Base-by-base conservation (phyloP, 1,140 invertebrate species). In the Oryzaephilus surinamensis region DNA sequence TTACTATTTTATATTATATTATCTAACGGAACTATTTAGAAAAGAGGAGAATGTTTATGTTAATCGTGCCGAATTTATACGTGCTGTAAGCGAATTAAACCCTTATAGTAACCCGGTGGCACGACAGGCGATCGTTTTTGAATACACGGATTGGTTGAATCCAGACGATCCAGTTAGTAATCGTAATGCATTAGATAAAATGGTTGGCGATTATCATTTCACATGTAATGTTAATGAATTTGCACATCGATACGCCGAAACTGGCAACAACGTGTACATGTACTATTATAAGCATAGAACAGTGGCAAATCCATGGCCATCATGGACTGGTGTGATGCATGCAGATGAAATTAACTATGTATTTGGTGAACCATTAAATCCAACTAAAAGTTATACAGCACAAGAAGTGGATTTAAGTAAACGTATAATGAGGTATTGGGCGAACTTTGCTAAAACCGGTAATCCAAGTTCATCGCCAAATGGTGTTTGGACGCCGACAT, bases 141-240 rank as follows among this genome's bases (percentile, higher is more conserved):
- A 93, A 57, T 96, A 96, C 64, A 92, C 89, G 0, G 78, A 94
- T 64, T 95, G 91, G 91, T 62, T 84, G 24, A 80, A 84, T 53
- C 84, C 86, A 0, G 79, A 92, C 39, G 86, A 96, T 66, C 77
- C 82, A 0, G 71, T 81, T 13, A 76, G 75, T 38, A 92, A 94
- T 62, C 70, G 85, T 27, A 77, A 91, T 55, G 79, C 82, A 7
- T 66, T 95, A 16, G 91, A 94, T 55, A 90, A 90, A 59, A 89
- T 96, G 65, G 87, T 97, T n/a, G 93, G 93, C 2, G 95, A 98
- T 64, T 92, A 88, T 58, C 87, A 95, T 51, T 97, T 97, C 62
- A 90, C 91, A 0, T 98, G 95, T 67, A 82, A 85, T 54, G 86
- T 95, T 18, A 93, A 95, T 61, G 86, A 96, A 55, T 82, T 85